Conservation (phyloP, 2,113 vertebrate species). For the Furnarius figulus region DNA sequence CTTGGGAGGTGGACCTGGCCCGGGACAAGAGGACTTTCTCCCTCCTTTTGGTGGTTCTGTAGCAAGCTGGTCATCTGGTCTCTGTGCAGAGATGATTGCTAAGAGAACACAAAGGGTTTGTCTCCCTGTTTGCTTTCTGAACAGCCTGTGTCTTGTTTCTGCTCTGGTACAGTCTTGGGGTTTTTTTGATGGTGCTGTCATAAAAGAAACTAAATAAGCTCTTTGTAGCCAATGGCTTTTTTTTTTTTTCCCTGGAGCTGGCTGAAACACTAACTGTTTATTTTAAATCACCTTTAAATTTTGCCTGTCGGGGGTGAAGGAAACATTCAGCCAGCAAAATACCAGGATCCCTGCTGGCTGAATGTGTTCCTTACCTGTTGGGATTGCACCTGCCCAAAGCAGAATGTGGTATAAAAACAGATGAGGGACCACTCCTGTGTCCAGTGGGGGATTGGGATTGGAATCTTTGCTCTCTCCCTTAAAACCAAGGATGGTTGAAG, state of each 20-base stretch:
- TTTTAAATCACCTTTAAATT: neutral
- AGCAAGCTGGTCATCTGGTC: neutral
- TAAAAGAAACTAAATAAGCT: neutral
- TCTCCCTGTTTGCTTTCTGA: neutral
- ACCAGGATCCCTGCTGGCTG: neutral
- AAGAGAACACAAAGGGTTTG: neutral
- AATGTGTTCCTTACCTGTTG: neutral
- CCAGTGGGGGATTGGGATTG: neutral
- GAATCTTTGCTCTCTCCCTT: neutral
- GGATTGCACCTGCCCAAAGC: neutral
- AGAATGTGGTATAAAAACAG: neutral
- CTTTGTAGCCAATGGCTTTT: neutral
- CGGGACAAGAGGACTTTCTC: neutral
- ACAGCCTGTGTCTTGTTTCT: neutral
- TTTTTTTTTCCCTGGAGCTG: neutral
- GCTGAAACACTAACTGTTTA: conserved; percentile 6
- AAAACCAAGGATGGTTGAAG: neutral
- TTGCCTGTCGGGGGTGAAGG: neutral
- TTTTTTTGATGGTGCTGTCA: neutral
- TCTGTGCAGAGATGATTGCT: conserved; percentile 2
- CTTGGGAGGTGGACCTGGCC: neutral
- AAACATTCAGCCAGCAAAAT: neutral
- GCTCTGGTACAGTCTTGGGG: neutral
- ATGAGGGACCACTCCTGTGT: neutral
- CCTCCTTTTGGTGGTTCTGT: neutral